These are phyloP conservation scores for Ophion ventricosus DNA, from an alignment of 2,888 invertebrate genomes.

Conservation along the genomic window DNA sequence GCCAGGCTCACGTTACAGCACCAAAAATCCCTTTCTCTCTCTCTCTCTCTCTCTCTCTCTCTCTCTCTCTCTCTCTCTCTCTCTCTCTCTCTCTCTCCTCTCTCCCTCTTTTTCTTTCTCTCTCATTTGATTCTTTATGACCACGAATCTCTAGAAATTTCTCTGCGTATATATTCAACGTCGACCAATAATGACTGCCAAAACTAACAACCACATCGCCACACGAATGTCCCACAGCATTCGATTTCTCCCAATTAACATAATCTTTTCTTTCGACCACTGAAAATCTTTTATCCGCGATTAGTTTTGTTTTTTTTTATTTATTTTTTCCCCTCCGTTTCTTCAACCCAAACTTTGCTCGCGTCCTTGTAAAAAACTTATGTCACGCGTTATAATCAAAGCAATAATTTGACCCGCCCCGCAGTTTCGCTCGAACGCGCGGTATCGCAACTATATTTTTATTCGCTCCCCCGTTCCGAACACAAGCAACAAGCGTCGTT, in stretches of 20 bases:
- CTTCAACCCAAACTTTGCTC: background rate
- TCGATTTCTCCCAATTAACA: conserved; percentile 68
- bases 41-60: background rate
- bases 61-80: background rate
- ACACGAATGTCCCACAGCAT: conserved; percentile 30
- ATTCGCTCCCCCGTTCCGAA: no score
- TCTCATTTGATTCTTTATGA: conserved; percentile 15
- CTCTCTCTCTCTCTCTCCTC: conserved; percentile 1
- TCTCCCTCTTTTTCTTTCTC: background rate
- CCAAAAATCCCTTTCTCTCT: background rate
- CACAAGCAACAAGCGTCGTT: conserved; percentile 1
- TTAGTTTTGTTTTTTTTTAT: conserved; percentile 17
- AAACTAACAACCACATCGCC: conserved; percentile 13
- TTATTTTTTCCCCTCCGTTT: background rate
- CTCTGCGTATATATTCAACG: conserved; percentile 40
- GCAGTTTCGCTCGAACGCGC: no score
- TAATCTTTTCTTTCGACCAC: conserved; percentile 56
- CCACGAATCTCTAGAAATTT: conserved; percentile 42
- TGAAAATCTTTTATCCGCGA: conserved; percentile 46
- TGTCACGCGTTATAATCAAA: conserved; percentile 30
- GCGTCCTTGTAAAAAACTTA: conserved; percentile 56
- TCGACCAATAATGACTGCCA: conserved; percentile 18
- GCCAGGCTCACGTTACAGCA: background rate
- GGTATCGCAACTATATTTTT: conserved; percentile 22
- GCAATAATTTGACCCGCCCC: background rate